Evolutionary conservation across 37 sponge, comb jelly and placozoan species (phyloP).

Genomic region (Bolinopsis microptera): DNA sequence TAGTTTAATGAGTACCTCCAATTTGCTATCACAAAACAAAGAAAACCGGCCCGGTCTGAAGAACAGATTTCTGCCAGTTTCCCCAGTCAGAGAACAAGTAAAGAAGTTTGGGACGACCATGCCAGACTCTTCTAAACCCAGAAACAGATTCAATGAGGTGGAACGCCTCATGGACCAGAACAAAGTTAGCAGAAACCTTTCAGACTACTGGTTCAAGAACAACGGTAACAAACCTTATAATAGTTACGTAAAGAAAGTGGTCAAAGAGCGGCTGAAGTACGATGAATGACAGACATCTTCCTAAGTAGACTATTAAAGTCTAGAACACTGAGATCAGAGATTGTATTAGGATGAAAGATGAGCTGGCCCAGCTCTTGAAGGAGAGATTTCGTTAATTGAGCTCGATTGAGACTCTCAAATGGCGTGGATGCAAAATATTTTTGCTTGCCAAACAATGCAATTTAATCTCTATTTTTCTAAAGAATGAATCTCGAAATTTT

Average conservation of each 20-base stretch:
- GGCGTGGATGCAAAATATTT: conserved; percentile 59
- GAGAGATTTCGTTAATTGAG: not conserved
- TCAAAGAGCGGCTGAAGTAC: conserved; percentile 43
- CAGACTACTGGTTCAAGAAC: conserved; percentile 65
- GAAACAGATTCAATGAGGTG: conserved; percentile 48
- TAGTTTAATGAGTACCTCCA: conserved; percentile 40
- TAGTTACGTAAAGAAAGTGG: conserved; percentile 48
- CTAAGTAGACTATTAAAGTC: not conserved
- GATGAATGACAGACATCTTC: conserved; percentile 18
- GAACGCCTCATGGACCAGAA: conserved; percentile 59
- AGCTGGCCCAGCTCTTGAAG: not conserved
- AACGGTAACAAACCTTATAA: conserved; percentile 34
- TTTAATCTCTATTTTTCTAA: not conserved
- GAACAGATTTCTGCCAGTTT: conserved; percentile 24
- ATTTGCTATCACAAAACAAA: conserved; percentile 28
- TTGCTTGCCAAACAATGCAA: not conserved
- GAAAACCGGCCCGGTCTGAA: conserved; percentile 28
- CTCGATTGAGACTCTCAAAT: conserved; percentile 9
- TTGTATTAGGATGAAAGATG: not conserved
- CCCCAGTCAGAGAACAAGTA: conserved; percentile 62
- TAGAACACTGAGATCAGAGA: not conserved
- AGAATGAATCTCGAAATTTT: not conserved
- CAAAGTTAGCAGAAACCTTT: conserved; percentile 46
- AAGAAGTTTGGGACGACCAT: not conserved
- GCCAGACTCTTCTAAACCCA: not conserved